A percentile compares a stretch with the other conserved stretches of the same genome.
phyloP scores from a whole-genome alignment of 2,888 invertebrate species.

The Lathronympha strigana region DNA sequence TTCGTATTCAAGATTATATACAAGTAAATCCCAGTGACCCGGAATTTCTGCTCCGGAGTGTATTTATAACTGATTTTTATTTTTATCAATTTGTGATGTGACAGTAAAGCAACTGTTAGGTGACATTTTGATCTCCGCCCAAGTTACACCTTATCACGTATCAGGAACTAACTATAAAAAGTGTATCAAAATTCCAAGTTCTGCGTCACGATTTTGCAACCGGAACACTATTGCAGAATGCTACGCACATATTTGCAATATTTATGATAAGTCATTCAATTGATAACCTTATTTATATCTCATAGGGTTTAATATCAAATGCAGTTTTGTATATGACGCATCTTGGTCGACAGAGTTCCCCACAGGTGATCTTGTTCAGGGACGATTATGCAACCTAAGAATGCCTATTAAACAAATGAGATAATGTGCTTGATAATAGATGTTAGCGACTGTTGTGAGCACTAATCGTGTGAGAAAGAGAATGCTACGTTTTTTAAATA shows the following conservation, averaged over 20 bases:
- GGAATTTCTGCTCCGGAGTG: too few relatives aligned
- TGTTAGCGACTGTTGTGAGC: too few relatives aligned
- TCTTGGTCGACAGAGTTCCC: neutral
- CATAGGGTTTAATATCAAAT: neutral
- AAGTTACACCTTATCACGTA: constrained; percentile 10
- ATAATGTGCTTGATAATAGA: too few relatives aligned
- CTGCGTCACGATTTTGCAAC: constrained; percentile 43
- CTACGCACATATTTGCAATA: constrained; percentile 1
- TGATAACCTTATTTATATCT: neutral
- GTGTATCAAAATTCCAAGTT: constrained; percentile 35
- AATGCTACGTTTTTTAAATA: too few relatives aligned
- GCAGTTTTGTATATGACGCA: neutral
- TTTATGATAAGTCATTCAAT: neutral
- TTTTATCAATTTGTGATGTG: neutral
- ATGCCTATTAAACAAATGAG: too few relatives aligned
- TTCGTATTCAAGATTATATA: too few relatives aligned
- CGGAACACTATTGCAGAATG: constrained; percentile 39
- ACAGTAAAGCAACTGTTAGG: neutral
- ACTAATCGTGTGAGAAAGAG: too few relatives aligned
- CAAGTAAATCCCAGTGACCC: too few relatives aligned
- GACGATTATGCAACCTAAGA: neutral
- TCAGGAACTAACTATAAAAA: constrained; percentile 21
- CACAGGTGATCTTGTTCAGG: neutral
- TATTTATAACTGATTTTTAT: neutral
- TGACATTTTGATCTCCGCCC: constrained; percentile 1